Evolutionary conservation across 2,888 invertebrate genomes (phyloP), one percentile per base, ranked within the genome.

Genomic region (Cecidostiba fungosa): DNA sequence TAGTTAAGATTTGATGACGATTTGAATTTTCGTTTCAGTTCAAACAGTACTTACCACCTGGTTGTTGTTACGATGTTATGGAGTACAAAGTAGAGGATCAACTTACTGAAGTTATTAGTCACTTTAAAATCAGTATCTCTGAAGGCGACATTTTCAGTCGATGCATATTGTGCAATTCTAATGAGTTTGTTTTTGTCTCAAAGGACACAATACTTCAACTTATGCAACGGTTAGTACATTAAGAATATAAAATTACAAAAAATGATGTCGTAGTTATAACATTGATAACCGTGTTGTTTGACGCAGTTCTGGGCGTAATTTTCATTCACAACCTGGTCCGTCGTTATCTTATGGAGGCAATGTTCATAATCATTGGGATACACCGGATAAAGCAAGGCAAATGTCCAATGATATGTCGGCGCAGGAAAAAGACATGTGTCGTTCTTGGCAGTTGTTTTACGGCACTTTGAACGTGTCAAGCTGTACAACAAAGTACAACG

Each of bases 111-210:
- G 95, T 97, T 77, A 92, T 97, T 54, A 93, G 93, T 77, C 94
- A 95, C 91, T 97, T 96, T 91, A 95, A 96, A 91, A 94, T 97
- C 84, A 91, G 92, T 70, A 94, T 97, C 76, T 94, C 94, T 47
- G 94, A 95, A 91, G 94, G 94, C 86, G 95, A 97, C 92, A 95
- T 97, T 87, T 96, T 97, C 90, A 96, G 95, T 89, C 94, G 96
- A 89, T 98, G 98, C 93, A 95, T 94, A 93, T 89, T 90, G n/a
- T 95, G 95, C 89, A 95, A 95, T 89, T 90, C 92, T 32, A 93
- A 93, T 77, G 93, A 93, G 86, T 95, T 95, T 87, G 91, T 94
- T 4, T 92, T 93, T 89, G 90, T 94, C 23, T 90, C 94, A 1
- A 92, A 91, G 82, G 90, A 92, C 0, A 92, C 94, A 12, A 94